These are phyloP conservation scores for Oxyruncus cristatus DNA, from an alignment of 2,113 vertebrate species.

Conservation along the genomic window DNA sequence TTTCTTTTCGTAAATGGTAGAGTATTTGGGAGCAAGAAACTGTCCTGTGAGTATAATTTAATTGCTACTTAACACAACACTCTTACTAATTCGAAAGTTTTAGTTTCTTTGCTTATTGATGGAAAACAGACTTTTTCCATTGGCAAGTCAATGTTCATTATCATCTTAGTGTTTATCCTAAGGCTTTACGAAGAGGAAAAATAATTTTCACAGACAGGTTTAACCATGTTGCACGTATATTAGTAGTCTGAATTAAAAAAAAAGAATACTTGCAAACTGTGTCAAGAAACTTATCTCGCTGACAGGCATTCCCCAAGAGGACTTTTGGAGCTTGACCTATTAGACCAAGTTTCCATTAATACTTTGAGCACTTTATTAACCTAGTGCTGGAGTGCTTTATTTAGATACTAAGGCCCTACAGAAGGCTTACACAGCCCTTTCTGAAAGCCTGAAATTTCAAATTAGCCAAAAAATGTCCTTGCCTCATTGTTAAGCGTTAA, in stretches of 20 bases:
- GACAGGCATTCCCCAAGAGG: neutral
- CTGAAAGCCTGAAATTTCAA: neutral
- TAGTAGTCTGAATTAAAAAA: neutral
- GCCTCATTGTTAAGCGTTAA: neutral
- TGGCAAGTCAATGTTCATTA: neutral
- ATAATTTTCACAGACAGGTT: neutral
- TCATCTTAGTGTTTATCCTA: neutral
- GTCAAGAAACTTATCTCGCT: neutral
- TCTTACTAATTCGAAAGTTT: neutral
- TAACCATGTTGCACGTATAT: neutral
- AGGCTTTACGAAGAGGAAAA: neutral
- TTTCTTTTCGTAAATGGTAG: neutral
- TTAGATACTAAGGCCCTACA: neutral
- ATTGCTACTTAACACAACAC: neutral
- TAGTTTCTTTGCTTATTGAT: neutral
- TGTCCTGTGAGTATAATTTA: neutral
- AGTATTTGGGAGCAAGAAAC: neutral
- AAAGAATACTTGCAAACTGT: neutral
- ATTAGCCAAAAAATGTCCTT: neutral
- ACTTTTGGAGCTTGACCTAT: neutral
- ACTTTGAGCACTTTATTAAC: neutral
- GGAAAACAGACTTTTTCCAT: neutral
- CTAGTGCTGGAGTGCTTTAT: neutral
- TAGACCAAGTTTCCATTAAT: neutral
- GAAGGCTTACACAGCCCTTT: neutral